Evolutionary conservation across 2,113 vertebrate genomes (phyloP), one percentile per base, ranked within the genome.

Genomic region (Neotragus pygmaeus): DNA sequence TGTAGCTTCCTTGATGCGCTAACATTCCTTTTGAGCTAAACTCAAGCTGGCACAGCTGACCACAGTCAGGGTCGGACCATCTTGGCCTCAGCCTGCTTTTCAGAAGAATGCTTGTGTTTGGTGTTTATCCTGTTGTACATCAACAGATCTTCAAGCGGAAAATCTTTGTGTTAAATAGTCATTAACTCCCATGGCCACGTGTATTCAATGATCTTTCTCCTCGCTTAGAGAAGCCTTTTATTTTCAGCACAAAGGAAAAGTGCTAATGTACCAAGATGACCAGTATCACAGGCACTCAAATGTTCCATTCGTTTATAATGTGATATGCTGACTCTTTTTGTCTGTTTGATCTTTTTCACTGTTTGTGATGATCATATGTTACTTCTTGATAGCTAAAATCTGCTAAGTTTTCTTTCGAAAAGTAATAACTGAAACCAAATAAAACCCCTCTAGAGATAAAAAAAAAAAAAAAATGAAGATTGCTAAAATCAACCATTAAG

Each of bases 371-470:
- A 55, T 82, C 5, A 2, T 80, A 6, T 43, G 19, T 80, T 78
- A 53, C 2, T 66, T 96, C 17, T 70, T 1, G n/a, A 51, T 66
- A 73, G 78, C 19, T 88, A 90, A 84, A 95, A 55, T 14, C 11
- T 28, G 39, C 16, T 82, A 39, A 5, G 2, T 82, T 87, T 80
- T 47, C 23, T 66, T 47, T 33, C 11, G 92, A 60, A 88, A 75
- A 66, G 25, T 43, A 70, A 43, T n/a, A 36, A 53, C 36, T 62
- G 60, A 97, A 89, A 43, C 23, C n/a, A 81, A 94, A 88, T 55
- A 94, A 91, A 8, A 10, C 2, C 4, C 33, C 23, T 80, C 51
- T 25, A 11, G 25, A 70, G 25, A 70, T 1, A 64, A 64, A 36
- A 43, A 51, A 51, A 51, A 51, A 30, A 33, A 36, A 33, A 93